Evolutionary conservation across 2,113 vertebrate genomes (phyloP).

Genomic region (Lagopus muta): DNA sequence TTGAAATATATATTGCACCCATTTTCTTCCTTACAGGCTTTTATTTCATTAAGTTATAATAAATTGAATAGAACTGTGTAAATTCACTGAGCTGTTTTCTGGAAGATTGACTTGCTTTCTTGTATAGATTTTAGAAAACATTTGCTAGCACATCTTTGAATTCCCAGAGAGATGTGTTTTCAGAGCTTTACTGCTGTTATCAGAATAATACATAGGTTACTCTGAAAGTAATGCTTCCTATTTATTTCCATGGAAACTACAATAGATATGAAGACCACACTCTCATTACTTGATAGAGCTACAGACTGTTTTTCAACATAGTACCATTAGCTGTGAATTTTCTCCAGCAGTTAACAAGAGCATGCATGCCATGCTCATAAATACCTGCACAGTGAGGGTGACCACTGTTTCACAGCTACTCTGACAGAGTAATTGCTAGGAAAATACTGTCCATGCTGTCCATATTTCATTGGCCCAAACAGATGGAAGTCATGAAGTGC

Average conservation of each 20-base stretch:
- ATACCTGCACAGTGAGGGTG: not conserved
- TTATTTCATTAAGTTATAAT: not conserved
- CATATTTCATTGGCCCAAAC: not conserved
- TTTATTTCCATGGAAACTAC: not conserved
- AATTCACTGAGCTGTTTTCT: conserved; percentile 26
- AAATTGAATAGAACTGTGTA: conserved; percentile 8
- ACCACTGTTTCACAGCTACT: not conserved
- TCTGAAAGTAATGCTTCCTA: not conserved
- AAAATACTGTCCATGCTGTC: not conserved
- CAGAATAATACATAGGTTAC: not conserved
- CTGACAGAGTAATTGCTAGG: not conserved
- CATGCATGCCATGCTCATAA: not conserved
- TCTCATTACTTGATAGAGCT: not conserved
- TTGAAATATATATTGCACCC: not conserved
- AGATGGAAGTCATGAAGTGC: not conserved
- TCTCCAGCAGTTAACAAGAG: not conserved
- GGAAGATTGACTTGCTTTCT: conserved; percentile 5
- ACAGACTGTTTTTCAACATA: not conserved
- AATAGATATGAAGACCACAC: not conserved
- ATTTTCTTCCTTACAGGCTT: not conserved
- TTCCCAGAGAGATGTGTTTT: conserved; percentile 21
- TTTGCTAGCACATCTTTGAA: conserved; percentile 2
- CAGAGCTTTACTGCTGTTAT: conserved; percentile 42
- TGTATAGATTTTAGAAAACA: conserved; percentile 7
- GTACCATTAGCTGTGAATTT: not conserved